Percentiles rank a stretch among this genome's conserved stretches.
Evolutionary conservation across 2,113 vertebrate species (phyloP).

Genomic region (Apeltes quadracus): DNA sequence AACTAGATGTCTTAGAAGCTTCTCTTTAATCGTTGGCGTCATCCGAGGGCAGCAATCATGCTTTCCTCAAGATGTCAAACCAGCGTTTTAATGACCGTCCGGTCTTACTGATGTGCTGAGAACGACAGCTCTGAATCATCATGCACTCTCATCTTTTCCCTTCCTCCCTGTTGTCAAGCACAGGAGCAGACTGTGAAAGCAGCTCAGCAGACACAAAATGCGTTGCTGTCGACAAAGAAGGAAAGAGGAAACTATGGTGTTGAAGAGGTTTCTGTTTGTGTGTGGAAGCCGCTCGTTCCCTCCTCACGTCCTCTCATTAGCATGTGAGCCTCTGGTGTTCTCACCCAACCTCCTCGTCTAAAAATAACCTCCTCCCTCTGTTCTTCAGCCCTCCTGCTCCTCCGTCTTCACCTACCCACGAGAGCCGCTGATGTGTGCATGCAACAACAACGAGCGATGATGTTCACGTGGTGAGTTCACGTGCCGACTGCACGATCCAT

Average conservation of each 20-base stretch:
- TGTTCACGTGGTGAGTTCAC: conserved; percentile 28
- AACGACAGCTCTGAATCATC: background rate
- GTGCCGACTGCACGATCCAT: conserved; percentile 50
- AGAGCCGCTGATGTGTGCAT: conserved; percentile 23
- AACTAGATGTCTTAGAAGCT: background rate
- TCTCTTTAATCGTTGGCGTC: background rate
- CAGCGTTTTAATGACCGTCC: background rate
- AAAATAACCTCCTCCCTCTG: conserved; percentile 54
- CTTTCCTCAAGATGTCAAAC: background rate
- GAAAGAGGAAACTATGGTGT: background rate
- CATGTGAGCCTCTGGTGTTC: conserved; percentile 26
- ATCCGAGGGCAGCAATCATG: background rate
- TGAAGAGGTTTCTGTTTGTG: background rate
- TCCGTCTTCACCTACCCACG: conserved; percentile 42
- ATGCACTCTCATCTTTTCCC: conserved; percentile 2
- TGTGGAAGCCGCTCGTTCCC: conserved; percentile 22
- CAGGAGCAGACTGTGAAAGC: background rate
- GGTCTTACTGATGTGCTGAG: background rate
- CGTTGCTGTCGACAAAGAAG: background rate
- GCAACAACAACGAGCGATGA: conserved; percentile 7
- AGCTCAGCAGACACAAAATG: background rate
- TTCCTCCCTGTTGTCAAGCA: background rate
- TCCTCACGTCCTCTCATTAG: conserved; percentile 48
- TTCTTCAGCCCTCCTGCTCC: conserved; percentile 28
- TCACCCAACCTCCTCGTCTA: conserved; percentile 54